Conservation (phyloP, 2,888 invertebrate species). For the Ypsolopha scabrella region DNA sequence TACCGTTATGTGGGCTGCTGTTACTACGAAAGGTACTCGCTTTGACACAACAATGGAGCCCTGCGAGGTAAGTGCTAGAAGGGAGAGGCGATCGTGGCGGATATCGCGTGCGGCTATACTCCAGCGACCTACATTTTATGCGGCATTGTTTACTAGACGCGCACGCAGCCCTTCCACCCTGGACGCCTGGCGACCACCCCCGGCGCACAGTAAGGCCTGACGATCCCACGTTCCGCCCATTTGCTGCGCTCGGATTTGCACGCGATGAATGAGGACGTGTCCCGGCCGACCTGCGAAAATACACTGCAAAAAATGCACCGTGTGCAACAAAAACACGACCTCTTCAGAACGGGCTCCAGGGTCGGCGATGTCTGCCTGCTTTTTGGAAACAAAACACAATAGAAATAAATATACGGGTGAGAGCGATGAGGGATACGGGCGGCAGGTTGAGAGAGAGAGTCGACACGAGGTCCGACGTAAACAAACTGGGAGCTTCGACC, state of each 20-base stretch:
- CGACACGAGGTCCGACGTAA: constrained; percentile 61
- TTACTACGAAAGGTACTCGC: not conserved
- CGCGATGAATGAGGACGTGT: constrained; percentile 32
- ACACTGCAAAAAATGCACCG: constrained; percentile 51
- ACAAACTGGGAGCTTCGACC: constrained; percentile 69
- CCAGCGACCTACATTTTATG: constrained; percentile 69
- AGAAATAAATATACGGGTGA: constrained; percentile 58
- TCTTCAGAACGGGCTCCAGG: constrained; percentile 45
- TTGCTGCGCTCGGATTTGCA: constrained; percentile 6
- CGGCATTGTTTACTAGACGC: constrained; percentile 53
- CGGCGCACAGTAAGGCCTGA: not conserved
- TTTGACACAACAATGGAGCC: constrained; percentile 26
- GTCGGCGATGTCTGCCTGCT: constrained; percentile 60
- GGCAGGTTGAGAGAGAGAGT: constrained; percentile 59
- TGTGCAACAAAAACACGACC: constrained; percentile 56
- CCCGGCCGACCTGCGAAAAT: constrained; percentile 52
- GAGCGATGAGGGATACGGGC: constrained; percentile 59
- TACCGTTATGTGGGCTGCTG: constrained; percentile 3
- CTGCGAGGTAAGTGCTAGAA: constrained; percentile 23
- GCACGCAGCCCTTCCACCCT: constrained; percentile 44
- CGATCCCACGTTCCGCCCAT: not conserved
- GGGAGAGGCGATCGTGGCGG: constrained; percentile 38
- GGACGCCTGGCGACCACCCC: not conserved
- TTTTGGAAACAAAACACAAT: constrained; percentile 68
- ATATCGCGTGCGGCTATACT: constrained; percentile 55